Evolutionary conservation across 2,888 invertebrate genomes (phyloP), one percentile per base, ranked within the genome.

Genomic region (Erebia ligea): DNA sequence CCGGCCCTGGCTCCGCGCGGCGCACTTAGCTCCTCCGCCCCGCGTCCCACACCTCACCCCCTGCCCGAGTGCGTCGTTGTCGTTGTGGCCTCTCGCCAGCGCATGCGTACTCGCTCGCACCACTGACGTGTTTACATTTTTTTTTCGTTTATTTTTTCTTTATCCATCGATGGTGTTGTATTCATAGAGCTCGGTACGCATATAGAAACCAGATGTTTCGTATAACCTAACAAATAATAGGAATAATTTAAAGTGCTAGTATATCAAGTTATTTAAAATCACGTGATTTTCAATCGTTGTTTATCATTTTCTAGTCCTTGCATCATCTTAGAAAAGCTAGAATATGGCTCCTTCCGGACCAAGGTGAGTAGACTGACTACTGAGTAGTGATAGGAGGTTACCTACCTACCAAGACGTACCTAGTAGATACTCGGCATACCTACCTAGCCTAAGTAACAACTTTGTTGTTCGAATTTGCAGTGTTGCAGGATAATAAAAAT

Each of bases 61-160:
- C 68, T 54, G 65, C 68, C 81, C 86, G 69, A 73, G 73, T 76
- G 77, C 78, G 77, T 78, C 82, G 84, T 84, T 84, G 59, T 45
- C 34, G 61, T 62, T 48, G 84, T 84, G 83, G 84, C 86, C 88
- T 88, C 89, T 84, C 82, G 80, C 80, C 74, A 75, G 83, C 87
- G 90, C 91, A 89, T 89, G 91, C 91, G 89, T 85, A 84, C 85
- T 90, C 89, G 74, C 87, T 91, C 88, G 72, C 87, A 86, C 87
- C 75, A 79, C 87, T 92, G 92, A 92, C 91, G 92, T 92, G 91
- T 91, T 91, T 92, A 90, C 90, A 85, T 90, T 92, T 91, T 91
- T 91, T 90, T 89, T 82, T 84, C 78, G 80, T 84, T 84, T 81
- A 80, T 86, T 87, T 87, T 57, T 84, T 86, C 86, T 79, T 81